phyloP scores from a whole-genome alignment of 1,140 invertebrate species.

The Sitodiplosis mosellana region DNA sequence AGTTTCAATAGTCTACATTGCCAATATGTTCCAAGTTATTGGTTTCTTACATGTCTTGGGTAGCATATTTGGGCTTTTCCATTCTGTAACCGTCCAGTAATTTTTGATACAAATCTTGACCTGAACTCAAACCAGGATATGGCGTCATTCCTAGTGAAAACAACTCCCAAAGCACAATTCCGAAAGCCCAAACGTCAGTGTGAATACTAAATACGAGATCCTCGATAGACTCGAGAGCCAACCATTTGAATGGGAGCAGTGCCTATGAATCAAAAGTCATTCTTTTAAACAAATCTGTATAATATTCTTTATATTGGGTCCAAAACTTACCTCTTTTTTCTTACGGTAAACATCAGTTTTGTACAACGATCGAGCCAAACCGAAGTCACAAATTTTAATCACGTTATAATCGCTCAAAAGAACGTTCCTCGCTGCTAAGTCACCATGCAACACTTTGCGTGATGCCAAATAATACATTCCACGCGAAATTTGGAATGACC shows the following conservation, averaged over 20 bases:
- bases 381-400: slow-evolving; percentile 93
- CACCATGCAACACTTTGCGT: slow-evolving; percentile 79
- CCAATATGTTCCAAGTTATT: too few relatives aligned
- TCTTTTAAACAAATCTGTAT: not conserved
- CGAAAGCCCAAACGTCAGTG: slow-evolving; percentile 87
- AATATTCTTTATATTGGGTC: too few relatives aligned
- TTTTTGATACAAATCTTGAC: slow-evolving; percentile 49
- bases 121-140: slow-evolving; percentile 63
- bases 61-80: slow-evolving; percentile 63
- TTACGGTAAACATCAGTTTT: slow-evolving; percentile 86
- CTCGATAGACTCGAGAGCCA: slow-evolving; percentile 57
- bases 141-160: slow-evolving; percentile 77
- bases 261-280: slow-evolving; percentile 27
- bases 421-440: slow-evolving; percentile 90
- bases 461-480: slow-evolving; percentile 91
- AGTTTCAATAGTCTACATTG: too few relatives aligned
- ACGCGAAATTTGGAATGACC: slow-evolving; percentile 81
- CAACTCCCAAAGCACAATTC: slow-evolving; percentile 86
- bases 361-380: slow-evolving; percentile 82
- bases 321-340: slow-evolving; percentile 56
- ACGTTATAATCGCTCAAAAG: slow-evolving; percentile 73
- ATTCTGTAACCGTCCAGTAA: slow-evolving; percentile 70
- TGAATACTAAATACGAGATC: slow-evolving; percentile 70
- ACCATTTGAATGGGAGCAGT: slow-evolving; percentile 62
- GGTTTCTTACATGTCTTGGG: slow-evolving; percentile 44